Base-by-base conservation (phyloP, 2,113 vertebrate genomes). In the Morphnarchus princeps region DNA sequence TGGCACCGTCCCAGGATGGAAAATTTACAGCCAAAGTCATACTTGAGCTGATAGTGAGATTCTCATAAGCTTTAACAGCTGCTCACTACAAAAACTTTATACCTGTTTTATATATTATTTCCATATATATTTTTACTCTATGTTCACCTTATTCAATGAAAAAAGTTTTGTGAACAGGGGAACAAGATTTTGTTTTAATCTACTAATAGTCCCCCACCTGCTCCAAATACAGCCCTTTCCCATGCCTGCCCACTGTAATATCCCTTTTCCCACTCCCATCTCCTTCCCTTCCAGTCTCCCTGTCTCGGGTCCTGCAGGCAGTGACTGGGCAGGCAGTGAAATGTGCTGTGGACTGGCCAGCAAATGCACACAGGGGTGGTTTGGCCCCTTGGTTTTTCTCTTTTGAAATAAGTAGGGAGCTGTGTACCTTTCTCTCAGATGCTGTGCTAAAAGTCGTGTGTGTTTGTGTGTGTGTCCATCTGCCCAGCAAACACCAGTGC, bases 291-390 rank as follows among this genome's bases (percentile, higher is more conserved):
- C 50, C 31, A 0, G 0, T 29, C 28, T 28, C 24, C 9, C 42
- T 40, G 16, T 22, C 54, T 88, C 3, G 2, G 49, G 15, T 26
- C 70, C 66, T 45, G 22, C 43, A 54, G 14, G 54, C 28, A 52
- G 34, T 31, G 54, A 9, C 32, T 15, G 15, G 24, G 11, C 38
- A 29, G 38, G 25, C 54, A 80, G 7, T 16, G 74, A 54, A 67
- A 34, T 0, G 7, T n/a, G 32, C 49, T 36, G 32, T 7, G 9
- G 10, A 31, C 10, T 0, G 0, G 24, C 22, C 42, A 93, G 26
- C 17, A 67, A 84, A 52, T 1, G 1, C 45, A 71, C 67, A 6
- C 17, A 3, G n/a, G 8, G 11, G 1, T 12, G 32, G 11, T n/a
- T 13, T 55, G 58, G 13, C 25, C 69, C 32, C 25, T 47, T 57